Evolutionary conservation across 2,888 invertebrate species (phyloP).

Genomic region (Rhaphigaster nebulosa): DNA sequence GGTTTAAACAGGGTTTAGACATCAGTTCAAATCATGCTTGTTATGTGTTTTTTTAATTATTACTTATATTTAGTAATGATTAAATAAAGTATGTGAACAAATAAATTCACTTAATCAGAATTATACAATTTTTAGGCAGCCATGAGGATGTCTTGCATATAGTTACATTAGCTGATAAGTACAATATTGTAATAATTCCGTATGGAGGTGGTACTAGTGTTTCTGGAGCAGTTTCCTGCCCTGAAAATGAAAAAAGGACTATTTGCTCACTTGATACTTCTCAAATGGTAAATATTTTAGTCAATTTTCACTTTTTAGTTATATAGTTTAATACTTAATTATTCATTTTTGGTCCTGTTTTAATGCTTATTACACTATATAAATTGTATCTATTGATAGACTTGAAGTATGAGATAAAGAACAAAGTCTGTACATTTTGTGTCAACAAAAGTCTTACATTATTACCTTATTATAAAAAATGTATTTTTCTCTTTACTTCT

Average conservation of each 20-base stretch:
- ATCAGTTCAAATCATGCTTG: not conserved
- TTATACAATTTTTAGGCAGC: constrained; percentile 68
- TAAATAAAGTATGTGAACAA: not conserved
- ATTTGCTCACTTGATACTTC: constrained; percentile 94
- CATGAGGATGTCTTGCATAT: constrained; percentile 89
- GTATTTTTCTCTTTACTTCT: no score
- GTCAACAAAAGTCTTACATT: no score
- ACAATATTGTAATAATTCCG: constrained; percentile 88
- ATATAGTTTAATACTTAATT: constrained; percentile 6
- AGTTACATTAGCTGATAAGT: constrained; percentile 80
- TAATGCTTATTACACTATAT: not conserved
- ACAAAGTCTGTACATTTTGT: no score
- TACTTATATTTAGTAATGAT: not conserved
- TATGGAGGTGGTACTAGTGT: constrained; percentile 97
- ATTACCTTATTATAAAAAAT: no score
- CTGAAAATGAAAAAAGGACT: constrained; percentile 80
- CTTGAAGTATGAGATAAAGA: no score
- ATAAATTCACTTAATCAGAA: not conserved
- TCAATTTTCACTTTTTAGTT: constrained; percentile 38
- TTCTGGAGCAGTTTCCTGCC: constrained; percentile 89
- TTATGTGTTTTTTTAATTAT: not conserved
- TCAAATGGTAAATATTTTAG: constrained; percentile 79
- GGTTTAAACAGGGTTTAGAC: no score
- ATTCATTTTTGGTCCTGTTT: not conserved
- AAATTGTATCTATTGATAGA: not conserved